These are phyloP conservation scores for Tineola bisselliella DNA, from an alignment of 2,888 invertebrate genomes.

Conservation along the genomic window DNA sequence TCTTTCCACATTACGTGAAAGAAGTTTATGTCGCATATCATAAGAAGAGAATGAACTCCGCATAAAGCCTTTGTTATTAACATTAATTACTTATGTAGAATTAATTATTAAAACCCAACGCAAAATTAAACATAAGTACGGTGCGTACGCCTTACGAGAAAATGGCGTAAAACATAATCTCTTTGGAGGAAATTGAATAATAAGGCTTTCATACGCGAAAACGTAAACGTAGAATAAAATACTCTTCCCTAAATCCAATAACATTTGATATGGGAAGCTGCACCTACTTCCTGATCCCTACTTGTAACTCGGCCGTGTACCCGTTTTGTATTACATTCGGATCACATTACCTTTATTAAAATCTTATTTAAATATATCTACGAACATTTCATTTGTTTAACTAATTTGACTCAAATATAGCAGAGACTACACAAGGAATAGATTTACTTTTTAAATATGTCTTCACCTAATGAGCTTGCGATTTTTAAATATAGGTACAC, in stretches of 20 bases:
- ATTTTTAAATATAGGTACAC: no score
- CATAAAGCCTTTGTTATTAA: background rate
- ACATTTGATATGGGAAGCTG: constrained; percentile 15
- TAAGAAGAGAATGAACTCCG: background rate
- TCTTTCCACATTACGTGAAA: no score
- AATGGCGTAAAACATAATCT: constrained; percentile 13
- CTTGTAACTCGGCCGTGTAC: background rate
- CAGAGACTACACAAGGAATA: no score
- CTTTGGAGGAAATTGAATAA: constrained; percentile 17
- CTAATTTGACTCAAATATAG: no score
- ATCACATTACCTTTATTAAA: background rate
- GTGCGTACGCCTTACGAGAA: constrained; percentile 2
- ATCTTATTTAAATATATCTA: background rate
- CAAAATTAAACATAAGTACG: background rate
- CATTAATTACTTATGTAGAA: background rate
- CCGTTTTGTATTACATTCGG: constrained; percentile 1
- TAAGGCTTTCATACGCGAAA: constrained; percentile 27
- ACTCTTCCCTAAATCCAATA: constrained; percentile 25
- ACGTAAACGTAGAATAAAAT: constrained; percentile 25
- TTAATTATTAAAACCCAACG: background rate
- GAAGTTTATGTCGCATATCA: no score
- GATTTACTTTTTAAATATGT: no score
- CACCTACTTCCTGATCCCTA: background rate
- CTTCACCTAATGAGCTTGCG: no score
- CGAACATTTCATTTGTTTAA: no score